These are phyloP conservation scores for Trachymyrmex cornetzi DNA, from an alignment of 1,140 invertebrate genomes.

Conservation along the genomic window DNA sequence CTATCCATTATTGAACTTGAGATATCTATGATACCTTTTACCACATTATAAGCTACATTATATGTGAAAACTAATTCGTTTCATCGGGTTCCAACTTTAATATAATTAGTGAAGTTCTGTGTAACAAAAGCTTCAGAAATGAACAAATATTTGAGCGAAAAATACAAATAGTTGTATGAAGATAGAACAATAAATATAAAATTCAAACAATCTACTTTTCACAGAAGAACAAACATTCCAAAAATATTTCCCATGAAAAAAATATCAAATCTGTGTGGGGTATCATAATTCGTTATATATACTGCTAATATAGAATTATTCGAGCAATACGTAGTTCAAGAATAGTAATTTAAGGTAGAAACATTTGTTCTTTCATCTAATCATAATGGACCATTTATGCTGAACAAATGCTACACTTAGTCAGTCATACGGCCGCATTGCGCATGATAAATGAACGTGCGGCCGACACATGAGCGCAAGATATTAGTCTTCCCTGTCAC, in stretches of 20 bases:
- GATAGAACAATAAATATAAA: background rate
- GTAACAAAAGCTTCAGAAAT: background rate
- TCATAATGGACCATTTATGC: constrained; percentile 48
- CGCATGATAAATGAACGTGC: constrained; percentile 45
- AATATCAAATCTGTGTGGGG: background rate
- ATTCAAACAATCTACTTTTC: background rate
- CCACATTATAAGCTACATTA: no score
- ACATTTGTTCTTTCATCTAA: constrained; percentile 48
- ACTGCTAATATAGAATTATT: background rate
- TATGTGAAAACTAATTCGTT: no score
- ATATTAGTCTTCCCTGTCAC: constrained; percentile 54
- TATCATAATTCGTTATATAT: background rate
- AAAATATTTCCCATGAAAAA: background rate
- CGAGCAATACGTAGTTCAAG: background rate
- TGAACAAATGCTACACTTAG: constrained; percentile 44
- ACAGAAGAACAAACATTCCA: background rate
- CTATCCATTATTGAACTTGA: no score
- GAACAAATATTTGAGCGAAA: background rate
- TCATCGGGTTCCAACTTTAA: no score
- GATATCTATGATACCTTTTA: no score
- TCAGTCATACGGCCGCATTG: constrained; percentile 8
- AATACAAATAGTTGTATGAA: background rate
- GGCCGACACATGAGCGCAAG: constrained; percentile 42
- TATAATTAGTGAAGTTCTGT: background rate
- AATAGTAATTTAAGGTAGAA: constrained; percentile 3